Percentiles rank a stretch among this genome's conserved stretches.
These are phyloP conservation scores for Pristionchus maxplancki DNA, from an alignment of 2,888 invertebrate genomes.

Conservation along the genomic window DNA sequence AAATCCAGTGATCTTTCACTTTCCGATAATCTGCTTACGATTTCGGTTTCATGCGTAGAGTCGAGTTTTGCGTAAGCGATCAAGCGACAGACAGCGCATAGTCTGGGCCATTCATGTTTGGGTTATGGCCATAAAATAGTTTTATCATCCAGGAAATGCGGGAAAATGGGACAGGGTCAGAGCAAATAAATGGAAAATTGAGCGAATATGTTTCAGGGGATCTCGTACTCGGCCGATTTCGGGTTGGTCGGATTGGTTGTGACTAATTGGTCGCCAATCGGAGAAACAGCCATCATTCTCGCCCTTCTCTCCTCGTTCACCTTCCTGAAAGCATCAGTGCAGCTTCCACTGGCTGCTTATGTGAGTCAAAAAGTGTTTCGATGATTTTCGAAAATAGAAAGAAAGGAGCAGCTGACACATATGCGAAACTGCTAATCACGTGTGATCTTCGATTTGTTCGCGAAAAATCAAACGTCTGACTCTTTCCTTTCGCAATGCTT, in stretches of 20 bases:
- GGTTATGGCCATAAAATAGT: neutral
- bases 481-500: no score
- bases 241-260: slow-evolving; percentile 61
- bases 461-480: no score
- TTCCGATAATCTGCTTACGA: neutral
- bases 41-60: neutral
- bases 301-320: slow-evolving; percentile 59
- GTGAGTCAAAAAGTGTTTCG: no score
- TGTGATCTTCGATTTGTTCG: no score
- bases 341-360: slow-evolving; percentile 61
- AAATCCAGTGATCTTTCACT: neutral
- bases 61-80: neutral
- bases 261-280: slow-evolving; percentile 58
- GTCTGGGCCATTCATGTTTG: neutral
- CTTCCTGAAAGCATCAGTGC: slow-evolving; percentile 58
- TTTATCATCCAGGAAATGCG: neutral
- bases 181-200: neutral
- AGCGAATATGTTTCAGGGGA: slow-evolving; percentile 52
- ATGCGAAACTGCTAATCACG: no score
- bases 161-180: neutral
- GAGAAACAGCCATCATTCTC: slow-evolving; percentile 52
- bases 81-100: neutral
- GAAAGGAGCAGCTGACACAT: no score
- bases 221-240: slow-evolving; percentile 61
- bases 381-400: no score